phyloP scores from a whole-genome alignment of 2,888 invertebrate genomes.

The Gari tellinella region DNA sequence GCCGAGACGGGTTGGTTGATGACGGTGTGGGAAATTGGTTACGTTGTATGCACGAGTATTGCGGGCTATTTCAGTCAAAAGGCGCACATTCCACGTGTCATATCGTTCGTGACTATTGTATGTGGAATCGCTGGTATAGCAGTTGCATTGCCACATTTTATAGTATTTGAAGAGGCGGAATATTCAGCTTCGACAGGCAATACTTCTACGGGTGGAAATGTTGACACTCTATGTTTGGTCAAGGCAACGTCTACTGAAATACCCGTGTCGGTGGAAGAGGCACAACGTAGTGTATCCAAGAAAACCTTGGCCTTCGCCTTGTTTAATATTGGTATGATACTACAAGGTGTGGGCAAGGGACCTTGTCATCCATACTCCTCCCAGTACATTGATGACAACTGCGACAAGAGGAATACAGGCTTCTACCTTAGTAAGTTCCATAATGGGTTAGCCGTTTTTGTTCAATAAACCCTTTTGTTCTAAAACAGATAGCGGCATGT shows the following conservation, averaged over 20 bases:
- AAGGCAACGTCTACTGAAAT: background rate
- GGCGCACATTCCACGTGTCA: constrained; percentile 39
- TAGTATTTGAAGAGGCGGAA: constrained; percentile 26
- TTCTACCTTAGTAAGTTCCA: constrained; percentile 60
- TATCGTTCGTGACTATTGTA: constrained; percentile 36
- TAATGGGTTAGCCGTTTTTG: too few relatives aligned
- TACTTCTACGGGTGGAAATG: background rate
- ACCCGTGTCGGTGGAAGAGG: background rate
- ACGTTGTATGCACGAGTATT: constrained; percentile 25
- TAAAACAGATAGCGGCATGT: too few relatives aligned
- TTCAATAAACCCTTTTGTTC: too few relatives aligned
- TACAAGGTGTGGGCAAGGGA: constrained; percentile 58
- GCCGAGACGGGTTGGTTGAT: constrained; percentile 47
- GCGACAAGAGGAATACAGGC: constrained; percentile 58
- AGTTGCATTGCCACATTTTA: constrained; percentile 52
- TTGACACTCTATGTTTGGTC: background rate
- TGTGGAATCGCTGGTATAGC: constrained; percentile 47
- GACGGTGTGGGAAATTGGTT: constrained; percentile 56
- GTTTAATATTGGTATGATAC: constrained; percentile 41
- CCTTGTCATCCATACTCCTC: constrained; percentile 60
- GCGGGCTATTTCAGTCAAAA: constrained; percentile 45
- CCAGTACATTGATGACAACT: constrained; percentile 62
- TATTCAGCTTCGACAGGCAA: background rate
- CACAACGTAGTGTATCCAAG: constrained; percentile 4
- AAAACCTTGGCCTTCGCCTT: constrained; percentile 46